Evolutionary conservation across 2,113 vertebrate genomes (phyloP).

Genomic region (Cryptotis parvus): DNA sequence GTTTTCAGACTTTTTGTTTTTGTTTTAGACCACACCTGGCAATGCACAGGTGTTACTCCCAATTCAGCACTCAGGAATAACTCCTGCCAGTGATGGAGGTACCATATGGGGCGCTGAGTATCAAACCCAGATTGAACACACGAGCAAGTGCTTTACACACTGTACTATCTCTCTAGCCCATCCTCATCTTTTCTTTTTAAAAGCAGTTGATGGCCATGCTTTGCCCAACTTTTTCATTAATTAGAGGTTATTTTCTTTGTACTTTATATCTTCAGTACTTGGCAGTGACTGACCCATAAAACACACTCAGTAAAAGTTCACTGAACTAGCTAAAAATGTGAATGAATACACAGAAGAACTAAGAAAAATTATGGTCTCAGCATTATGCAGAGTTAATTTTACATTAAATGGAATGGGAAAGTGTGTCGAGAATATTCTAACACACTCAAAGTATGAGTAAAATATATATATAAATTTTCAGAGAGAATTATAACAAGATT

Average conservation of each 20-base stretch:
- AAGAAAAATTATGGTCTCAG: neutral
- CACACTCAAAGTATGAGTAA: too few species aligned
- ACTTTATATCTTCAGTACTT: neutral
- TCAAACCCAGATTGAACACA: too few species aligned
- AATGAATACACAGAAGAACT: neutral
- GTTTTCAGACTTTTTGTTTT: neutral
- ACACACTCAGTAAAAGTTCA: neutral
- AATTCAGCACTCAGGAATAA: too few species aligned
- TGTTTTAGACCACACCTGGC: too few species aligned
- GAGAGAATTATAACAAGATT: neutral
- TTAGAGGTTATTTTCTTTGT: neutral
- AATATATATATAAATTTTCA: conserved; percentile 36
- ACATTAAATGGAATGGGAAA: neutral
- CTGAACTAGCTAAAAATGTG: neutral
- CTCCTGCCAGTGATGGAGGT: too few species aligned
- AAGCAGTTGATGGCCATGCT: neutral
- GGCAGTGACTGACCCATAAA: neutral
- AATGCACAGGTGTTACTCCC: too few species aligned
- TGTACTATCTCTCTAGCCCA: too few species aligned
- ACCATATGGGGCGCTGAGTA: too few species aligned
- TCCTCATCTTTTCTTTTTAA: neutral
- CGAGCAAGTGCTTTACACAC: too few species aligned
- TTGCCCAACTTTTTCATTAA: neutral
- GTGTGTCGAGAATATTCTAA: neutral
- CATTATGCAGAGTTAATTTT: conserved; percentile 5